Base-by-base conservation (phyloP, 2,888 invertebrate species). In the Alcis repandata region DNA sequence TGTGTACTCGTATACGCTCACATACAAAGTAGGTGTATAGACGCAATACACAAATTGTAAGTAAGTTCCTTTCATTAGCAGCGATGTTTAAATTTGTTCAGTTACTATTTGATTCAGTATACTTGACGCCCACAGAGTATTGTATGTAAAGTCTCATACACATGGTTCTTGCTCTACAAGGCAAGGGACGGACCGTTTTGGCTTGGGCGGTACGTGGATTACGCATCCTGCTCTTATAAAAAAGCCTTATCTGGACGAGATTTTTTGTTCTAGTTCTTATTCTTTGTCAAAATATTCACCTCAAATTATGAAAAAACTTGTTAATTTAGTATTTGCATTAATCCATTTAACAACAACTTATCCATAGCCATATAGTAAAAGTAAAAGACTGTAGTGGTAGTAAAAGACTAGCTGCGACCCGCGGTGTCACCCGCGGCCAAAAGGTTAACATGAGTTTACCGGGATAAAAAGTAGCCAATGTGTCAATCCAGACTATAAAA, bases 131-230 rank as follows among this genome's bases (percentile, higher is more conserved):
- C 86, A 90, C 88, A 54, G 63, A 51, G 79, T 84, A 92, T 92
- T 92, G 91, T 92, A 91, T 91, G 91, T 87, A 85, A 89, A 91
- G 83, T 79, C 78, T 72, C 75, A 76, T 78, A 76, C 80, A 82
- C 76, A 52, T 32, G 32, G 62, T 59, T 59, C 49, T 68, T 83
- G 85, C 83, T 81, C 17, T 58, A 70, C 69, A 63, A 83, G 87
- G 83, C 70, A 75, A 82, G 87, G 90, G 89, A 81, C 80, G 90
- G 70, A 81, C 89, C 86, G 75, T 77, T 85, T 87, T 82, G 84
- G 86, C 78, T 74, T 77, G 75, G 78, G 72, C 61, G 76, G 73
- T 65, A 67, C 71, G 40, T 41, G 74, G 69, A 66, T 73, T 70
- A 66, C 62, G 36, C 54, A 52, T 52, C 40, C 49, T 65, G 52